A percentile compares a stretch with the other conserved stretches of the same genome.
phyloP scores from a whole-genome alignment of 1,140 invertebrate species.

The Heterodera schachtii region DNA sequence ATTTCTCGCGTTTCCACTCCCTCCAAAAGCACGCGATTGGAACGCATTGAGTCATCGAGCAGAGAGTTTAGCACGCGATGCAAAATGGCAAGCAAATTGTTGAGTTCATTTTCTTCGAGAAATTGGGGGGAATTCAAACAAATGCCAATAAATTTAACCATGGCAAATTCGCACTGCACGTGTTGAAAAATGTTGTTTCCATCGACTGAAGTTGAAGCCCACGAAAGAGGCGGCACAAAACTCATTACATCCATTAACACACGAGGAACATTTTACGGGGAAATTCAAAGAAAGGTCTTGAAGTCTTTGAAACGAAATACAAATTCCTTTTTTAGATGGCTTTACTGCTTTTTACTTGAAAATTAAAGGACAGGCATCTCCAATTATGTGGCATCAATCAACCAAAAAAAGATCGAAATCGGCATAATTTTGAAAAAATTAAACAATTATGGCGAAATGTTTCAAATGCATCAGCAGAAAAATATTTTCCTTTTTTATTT shows the following conservation, averaged over 20 bases:
- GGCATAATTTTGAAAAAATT: too few species aligned
- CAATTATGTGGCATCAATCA: too few species aligned
- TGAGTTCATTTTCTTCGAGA: conserved; percentile 27
- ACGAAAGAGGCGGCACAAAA: conserved; percentile 20
- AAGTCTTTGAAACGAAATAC: too few species aligned
- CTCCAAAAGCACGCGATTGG: conserved; percentile 14
- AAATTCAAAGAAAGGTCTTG: too few species aligned
- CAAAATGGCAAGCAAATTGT: conserved; percentile 23
- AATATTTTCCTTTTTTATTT: too few species aligned
- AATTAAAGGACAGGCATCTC: too few species aligned
- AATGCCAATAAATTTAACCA: conserved; percentile 4
- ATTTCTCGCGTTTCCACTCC: conserved; percentile 26
- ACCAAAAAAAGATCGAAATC: too few species aligned
- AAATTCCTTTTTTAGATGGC: too few species aligned
- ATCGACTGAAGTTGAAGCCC: background rate
- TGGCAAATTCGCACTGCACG: conserved; percentile 23
- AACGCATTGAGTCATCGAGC: conserved; percentile 31
- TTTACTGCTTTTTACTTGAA: too few species aligned
- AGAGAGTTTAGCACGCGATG: conserved; percentile 30
- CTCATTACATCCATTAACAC: conserved; percentile 23
- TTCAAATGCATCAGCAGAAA: too few species aligned
- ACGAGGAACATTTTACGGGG: background rate
- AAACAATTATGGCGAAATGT: too few species aligned
- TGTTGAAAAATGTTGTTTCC: conserved; percentile 28
- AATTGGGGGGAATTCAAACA: background rate